Evolutionary conservation across 2,888 invertebrate genomes (phyloP), one percentile per base, ranked within the genome.

Genomic region (Drosophila percnosoma): DNA sequence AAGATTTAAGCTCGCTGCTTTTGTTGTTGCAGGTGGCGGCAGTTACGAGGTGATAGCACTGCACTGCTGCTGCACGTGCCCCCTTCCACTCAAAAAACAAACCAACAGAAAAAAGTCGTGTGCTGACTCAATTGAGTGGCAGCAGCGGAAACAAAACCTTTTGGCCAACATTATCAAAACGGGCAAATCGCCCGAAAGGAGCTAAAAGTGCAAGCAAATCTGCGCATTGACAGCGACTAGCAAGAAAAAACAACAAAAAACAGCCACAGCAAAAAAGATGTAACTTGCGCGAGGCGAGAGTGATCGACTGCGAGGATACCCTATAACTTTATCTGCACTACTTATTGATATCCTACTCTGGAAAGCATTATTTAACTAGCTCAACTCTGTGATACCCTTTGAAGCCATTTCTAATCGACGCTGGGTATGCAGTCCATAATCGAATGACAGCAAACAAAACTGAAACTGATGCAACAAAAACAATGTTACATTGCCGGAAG

Each of bases 401-500:
- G 2, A 21, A 18, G 11, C 2, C 54, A 61, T 31, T 31, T 31
- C 2, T 24, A 24, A 45, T 31, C 18, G 24, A 13, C 29, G 45
- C 58, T 18, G 38, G 21, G 13, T 54, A 61, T 53, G 34, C 54
- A 60, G 60, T 34, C 49, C 36, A 68, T 76, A 78, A 68, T 65
- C 71, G 60, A 74, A 60, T 78, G 73, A 69, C 81, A 68, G 68
- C 73, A 33, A 68, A 66, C 61, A 65, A 60, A 71, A 80, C 75
- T 75, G 63, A 87, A 80, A 83, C 83, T 89, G 83, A 85, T 82
- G 89, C 83, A 85, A 85, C 86, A 74, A 74, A 87, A 83, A 85
- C 75, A 87, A 78, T 85, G 88, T 86, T 75, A 64, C 86, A 73
- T 83, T 88, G 83, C 90, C 90, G 90, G 90, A 88, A 85, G 88